Percentiles rank a stretch among this genome's conserved stretches.
Conservation (phyloP, 1,140 invertebrate genomes). For the Whitmania pigra region DNA sequence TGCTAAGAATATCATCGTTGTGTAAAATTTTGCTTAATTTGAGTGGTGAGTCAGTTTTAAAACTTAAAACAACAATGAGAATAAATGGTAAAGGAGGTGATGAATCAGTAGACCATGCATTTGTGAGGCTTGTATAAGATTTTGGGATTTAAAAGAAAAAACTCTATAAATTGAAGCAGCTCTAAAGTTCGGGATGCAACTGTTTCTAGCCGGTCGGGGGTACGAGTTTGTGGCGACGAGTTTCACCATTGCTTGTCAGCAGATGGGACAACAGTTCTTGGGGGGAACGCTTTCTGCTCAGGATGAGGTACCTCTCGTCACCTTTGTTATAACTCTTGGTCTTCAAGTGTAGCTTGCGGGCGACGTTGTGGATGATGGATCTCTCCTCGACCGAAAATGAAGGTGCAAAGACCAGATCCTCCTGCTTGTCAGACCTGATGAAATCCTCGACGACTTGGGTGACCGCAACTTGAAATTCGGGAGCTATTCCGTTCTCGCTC, state of each 20-base stretch:
- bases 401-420: slow-evolving; percentile 53
- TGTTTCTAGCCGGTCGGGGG: slow-evolving; percentile 28
- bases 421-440: slow-evolving; percentile 33
- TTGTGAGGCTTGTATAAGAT: too few relatives aligned
- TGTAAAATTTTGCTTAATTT: too few relatives aligned
- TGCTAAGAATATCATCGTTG: too few relatives aligned
- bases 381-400: slow-evolving; percentile 61
- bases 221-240: slow-evolving; percentile 40
- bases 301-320: slow-evolving; percentile 41
- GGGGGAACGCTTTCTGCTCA: slow-evolving; percentile 42
- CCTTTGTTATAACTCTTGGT: slow-evolving; percentile 50
- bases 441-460: slow-evolving; percentile 31
- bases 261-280: slow-evolving; percentile 37
- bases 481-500: slow-evolving; percentile 28
- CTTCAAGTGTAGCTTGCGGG: slow-evolving; percentile 44
- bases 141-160: too few relatives aligned
- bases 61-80: too few relatives aligned
- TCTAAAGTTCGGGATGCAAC: neutral
- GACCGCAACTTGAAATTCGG: slow-evolving; percentile 29
- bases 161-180: too few relatives aligned
- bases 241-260: slow-evolving; percentile 35
- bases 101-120: too few relatives aligned
- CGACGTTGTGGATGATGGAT: slow-evolving; percentile 48
- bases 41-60: too few relatives aligned
- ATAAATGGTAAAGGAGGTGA: too few relatives aligned